Conservation (phyloP, 2,888 invertebrate genomes). For the Melanargia galathea region DNA sequence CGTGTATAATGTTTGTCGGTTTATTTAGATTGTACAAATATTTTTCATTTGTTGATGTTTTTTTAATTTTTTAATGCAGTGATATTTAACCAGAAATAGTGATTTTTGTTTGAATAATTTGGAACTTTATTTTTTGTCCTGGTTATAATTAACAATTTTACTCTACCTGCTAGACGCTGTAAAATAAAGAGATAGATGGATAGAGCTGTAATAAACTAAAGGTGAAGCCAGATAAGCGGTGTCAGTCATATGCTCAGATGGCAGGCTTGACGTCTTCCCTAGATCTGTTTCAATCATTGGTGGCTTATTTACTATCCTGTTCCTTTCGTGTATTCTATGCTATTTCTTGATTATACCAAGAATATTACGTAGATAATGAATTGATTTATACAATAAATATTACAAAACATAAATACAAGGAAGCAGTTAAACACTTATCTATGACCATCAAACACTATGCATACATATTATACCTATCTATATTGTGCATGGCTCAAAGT, state of each 20-base stretch:
- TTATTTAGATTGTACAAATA: neutral
- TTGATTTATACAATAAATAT: neutral
- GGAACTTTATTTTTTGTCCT: neutral
- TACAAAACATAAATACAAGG: neutral
- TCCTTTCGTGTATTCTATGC: neutral
- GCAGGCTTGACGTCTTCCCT: too few species aligned
- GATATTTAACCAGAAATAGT: too few species aligned
- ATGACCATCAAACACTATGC: neutral
- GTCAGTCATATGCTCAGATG: neutral
- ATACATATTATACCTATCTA: neutral
- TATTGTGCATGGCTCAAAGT: slow-evolving; percentile 39
- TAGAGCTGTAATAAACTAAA: neutral
- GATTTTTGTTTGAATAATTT: neutral
- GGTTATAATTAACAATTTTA: neutral
- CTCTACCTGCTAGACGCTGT: too few species aligned
- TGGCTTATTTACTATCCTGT: neutral
- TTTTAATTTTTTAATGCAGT: too few species aligned
- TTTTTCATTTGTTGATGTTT: neutral
- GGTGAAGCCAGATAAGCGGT: neutral
- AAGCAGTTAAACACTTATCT: slow-evolving; percentile 1
- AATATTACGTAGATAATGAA: neutral
- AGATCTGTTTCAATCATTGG: neutral
- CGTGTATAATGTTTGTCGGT: neutral
- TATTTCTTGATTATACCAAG: neutral
- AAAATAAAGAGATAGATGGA: neutral